Conservation (phyloP, 2,113 vertebrate genomes). For the Martes martes region DNA sequence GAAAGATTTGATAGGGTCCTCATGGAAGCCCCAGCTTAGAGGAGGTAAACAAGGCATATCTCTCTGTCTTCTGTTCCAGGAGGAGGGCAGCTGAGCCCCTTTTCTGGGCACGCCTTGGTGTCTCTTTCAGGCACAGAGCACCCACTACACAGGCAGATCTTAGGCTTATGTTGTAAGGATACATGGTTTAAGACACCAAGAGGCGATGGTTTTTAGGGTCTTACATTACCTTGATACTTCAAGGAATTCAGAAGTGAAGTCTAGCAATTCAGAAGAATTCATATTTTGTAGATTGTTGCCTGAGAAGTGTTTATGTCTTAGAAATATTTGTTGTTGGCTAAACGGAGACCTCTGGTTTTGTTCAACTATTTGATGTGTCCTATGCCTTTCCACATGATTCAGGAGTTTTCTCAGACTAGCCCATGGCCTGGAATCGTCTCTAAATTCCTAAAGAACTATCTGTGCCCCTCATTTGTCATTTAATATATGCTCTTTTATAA, state of each 20-base stretch:
- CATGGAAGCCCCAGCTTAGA: too few species aligned
- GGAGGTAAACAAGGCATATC: neutral
- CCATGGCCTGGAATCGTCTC: neutral
- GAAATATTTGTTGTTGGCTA: slow-evolving; percentile 31
- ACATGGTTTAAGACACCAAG: neutral
- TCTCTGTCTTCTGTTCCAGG: neutral
- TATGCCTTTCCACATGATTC: neutral
- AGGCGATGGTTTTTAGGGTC: neutral
- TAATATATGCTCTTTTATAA: neutral
- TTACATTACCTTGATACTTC: neutral
- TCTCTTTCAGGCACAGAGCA: neutral
- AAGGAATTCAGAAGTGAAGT: slow-evolving; percentile 4
- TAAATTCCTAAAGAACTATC: slow-evolving; percentile 17
- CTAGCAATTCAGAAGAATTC: neutral
- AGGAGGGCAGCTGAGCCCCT: neutral
- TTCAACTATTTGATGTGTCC: neutral
- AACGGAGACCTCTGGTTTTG: slow-evolving; percentile 34
- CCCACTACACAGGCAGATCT: neutral
- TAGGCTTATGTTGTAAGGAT: neutral
- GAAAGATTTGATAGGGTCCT: too few species aligned
- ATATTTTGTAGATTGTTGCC: neutral
- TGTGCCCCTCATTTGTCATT: neutral
- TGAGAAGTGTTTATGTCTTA: slow-evolving; percentile 24
- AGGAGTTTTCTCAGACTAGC: neutral
- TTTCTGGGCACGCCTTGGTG: neutral